Evolutionary conservation across 2,888 invertebrate species (phyloP).

Genomic region (Ennomos erosarius): DNA sequence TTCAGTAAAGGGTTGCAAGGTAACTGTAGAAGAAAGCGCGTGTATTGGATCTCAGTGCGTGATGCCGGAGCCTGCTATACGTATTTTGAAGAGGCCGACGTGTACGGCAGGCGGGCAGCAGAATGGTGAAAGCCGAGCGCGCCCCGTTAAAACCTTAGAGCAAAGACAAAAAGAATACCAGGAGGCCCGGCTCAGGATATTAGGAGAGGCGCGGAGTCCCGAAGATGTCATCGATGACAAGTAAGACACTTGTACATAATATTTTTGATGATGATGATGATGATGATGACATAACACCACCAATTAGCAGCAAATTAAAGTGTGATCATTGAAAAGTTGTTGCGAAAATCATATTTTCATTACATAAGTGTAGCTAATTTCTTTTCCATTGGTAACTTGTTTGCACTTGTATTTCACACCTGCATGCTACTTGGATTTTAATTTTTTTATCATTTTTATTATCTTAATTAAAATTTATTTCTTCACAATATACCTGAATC

Average conservation of each 20-base stretch:
- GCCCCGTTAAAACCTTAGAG: conserved; percentile 93
- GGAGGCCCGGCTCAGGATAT: conserved; percentile 94
- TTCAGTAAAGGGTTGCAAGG: conserved; percentile 88
- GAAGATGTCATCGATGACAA: conserved; percentile 89
- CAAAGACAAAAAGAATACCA: conserved; percentile 98
- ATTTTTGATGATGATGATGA: not conserved
- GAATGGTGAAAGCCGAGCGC: conserved; percentile 83
- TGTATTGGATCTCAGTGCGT: conserved; percentile 89
- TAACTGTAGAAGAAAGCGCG: conserved; percentile 90
- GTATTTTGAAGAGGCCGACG: conserved; percentile 90
- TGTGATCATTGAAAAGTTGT: conserved; percentile 25
- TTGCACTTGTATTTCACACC: conserved; percentile 11
- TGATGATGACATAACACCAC: conserved; percentile 20
- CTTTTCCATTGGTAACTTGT: conserved; percentile 6
- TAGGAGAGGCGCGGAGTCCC: conserved; percentile 93
- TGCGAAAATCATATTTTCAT: conserved; percentile 17
- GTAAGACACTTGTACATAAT: conserved; percentile 66
- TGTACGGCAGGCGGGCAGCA: conserved; percentile 87
- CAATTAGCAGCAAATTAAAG: conserved; percentile 9
- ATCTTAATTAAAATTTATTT: not conserved
- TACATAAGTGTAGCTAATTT: conserved; percentile 25
- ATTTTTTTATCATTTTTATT: not conserved
- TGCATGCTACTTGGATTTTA: not conserved
- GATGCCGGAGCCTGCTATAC: conserved; percentile 92
- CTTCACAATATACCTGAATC: too few species aligned